Evolutionary conservation across 2,113 vertebrate genomes (phyloP).

Genomic region (Psilopogon haemacephalus): DNA sequence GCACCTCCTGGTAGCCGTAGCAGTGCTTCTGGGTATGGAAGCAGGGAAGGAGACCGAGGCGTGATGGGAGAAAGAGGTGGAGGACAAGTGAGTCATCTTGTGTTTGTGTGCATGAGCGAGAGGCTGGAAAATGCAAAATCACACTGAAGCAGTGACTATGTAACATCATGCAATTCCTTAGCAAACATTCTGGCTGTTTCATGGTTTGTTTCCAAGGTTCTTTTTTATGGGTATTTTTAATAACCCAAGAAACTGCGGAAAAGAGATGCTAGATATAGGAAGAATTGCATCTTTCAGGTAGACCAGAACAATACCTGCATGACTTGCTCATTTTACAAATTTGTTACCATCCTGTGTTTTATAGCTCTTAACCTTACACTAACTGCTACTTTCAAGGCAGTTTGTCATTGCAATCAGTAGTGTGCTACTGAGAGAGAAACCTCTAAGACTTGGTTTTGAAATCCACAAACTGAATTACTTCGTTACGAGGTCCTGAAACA

Average conservation of each 20-base stretch:
- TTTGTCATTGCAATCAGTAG: background rate
- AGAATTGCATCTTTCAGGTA: no score
- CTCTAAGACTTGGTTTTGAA: background rate
- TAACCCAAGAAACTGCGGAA: background rate
- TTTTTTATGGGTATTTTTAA: background rate
- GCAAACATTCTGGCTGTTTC: background rate
- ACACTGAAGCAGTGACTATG: background rate
- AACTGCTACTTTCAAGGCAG: background rate
- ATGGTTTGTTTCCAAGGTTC: background rate
- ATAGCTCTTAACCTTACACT: background rate
- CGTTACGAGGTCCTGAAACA: background rate
- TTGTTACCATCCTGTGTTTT: background rate
- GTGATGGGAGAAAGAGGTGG: constrained; percentile 83
- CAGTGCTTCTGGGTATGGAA: constrained; percentile 79
- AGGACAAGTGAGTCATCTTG: constrained; percentile 71
- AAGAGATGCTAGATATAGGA: no score
- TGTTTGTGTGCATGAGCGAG: background rate
- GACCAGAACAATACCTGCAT: background rate
- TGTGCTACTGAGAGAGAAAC: background rate
- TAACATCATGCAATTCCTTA: background rate
- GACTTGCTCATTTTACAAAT: background rate
- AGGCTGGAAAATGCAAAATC: background rate
- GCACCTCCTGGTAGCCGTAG: constrained; percentile 81
- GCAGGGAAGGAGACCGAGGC: constrained; percentile 81
- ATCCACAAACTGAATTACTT: background rate